Percentiles rank a stretch among this genome's conserved stretches.
Evolutionary conservation across 2,797 vertebrate species (phyloP).

Genomic region (Sternotherus odoratus): DNA sequence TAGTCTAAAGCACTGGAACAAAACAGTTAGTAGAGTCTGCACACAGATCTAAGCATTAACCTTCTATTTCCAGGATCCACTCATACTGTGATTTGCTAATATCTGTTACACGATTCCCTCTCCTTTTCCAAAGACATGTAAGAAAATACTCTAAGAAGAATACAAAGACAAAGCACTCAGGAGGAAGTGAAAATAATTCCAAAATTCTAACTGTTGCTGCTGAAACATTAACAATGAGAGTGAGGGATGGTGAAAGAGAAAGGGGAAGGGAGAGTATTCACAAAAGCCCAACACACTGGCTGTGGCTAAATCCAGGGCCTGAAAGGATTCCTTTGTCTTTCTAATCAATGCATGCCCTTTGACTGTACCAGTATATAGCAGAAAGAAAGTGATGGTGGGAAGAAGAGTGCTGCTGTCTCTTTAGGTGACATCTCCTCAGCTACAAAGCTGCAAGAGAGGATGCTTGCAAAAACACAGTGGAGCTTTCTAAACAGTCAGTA

Average conservation of each 20-base stretch:
- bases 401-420: slow-evolving; percentile 70
- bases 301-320: slow-evolving; percentile 51
- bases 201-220: slow-evolving; percentile 40
- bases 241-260: slow-evolving; percentile 59
- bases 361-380: slow-evolving; percentile 64
- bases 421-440: slow-evolving; percentile 75
- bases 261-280: slow-evolving; percentile 54
- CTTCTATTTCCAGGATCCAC: neutral
- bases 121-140: neutral
- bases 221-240: slow-evolving; percentile 61
- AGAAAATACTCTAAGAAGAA: neutral
- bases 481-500: neutral
- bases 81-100: neutral
- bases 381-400: slow-evolving; percentile 59
- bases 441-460: slow-evolving; percentile 54
- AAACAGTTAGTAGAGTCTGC: neutral
- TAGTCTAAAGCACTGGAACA: neutral
- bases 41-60: neutral
- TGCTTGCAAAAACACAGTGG: neutral
- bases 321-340: slow-evolving; percentile 81
- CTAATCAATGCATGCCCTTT: slow-evolving; percentile 79
- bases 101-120: neutral
- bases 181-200: slow-evolving; percentile 58
- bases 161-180: neutral
- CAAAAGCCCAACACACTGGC: slow-evolving; percentile 74